Base-by-base conservation (phyloP, 2,797 vertebrate species). In the Odontamblyopus rebecca region DNA sequence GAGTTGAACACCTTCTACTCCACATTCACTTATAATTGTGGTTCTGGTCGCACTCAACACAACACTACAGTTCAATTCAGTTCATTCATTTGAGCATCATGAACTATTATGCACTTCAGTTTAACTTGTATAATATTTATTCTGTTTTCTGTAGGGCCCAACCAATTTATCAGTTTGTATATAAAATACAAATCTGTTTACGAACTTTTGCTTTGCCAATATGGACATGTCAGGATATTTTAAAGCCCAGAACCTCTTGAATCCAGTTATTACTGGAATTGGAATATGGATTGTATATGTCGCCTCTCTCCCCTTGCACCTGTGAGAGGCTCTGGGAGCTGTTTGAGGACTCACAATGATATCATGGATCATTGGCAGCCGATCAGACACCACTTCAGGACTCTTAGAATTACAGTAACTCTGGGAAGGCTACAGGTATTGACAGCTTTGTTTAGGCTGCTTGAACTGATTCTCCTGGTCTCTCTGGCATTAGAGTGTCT, bases 311-410 rank as follows among this genome's bases (percentile, higher is more conserved):
- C 75, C 71, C 79, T 80, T 68, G 79, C 76, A 87, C 71, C 69
- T 56, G 48, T 60, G 41, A 64, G 75, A 77, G 74, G 74, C 85
- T 75, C 71, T 82, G 7, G 70, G 67, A 69, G 66, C 80, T 73
- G 66, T 76, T 82, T 77, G 57, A 79, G 75, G 82, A 86, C 83
- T 90, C 72, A 67, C 60, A 80, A 77, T 74, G 68, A 73, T 86
- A 82, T 82, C 75, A 75, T 70, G 77, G 63, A 82, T 84, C 73
- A 73, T 74, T 85, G 85, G 80, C 73, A 70, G 32, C 64, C 78
- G 72, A 86, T 85, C 80, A 85, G 75, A 74, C 71, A 74, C 73
- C 23, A 50, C 78, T 81, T 87, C 80, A 73, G 76, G 81, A 85
- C 68, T 84, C 66, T 69, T 50, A 72, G 67, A 78, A 73, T 60